These are phyloP conservation scores for Mactromeris polynyma DNA, from an alignment of 2,888 invertebrate species.

Conservation along the genomic window DNA sequence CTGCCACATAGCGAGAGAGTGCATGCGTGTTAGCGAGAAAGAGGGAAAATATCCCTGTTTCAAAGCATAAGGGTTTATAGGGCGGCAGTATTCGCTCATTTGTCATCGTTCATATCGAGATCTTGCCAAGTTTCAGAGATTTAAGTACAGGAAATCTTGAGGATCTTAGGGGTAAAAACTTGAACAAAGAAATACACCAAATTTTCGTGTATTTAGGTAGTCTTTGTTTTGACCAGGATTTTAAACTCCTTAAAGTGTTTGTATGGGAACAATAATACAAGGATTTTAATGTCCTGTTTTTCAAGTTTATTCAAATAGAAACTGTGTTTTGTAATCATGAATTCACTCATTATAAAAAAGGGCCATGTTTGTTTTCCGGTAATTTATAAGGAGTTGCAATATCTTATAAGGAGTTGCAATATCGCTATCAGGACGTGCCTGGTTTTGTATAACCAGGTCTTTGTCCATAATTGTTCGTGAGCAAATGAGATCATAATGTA, in stretches of 20 bases:
- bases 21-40: not conserved
- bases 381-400: not conserved
- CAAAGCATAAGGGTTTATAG: conserved; percentile 4
- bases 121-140: not conserved
- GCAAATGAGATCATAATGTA: too few relatives aligned
- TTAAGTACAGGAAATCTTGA: conserved; percentile 13
- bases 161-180: conserved; percentile 2
- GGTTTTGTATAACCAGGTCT: too few relatives aligned
- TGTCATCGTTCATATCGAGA: not conserved
- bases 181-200: conserved; percentile 9
- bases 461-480: too few relatives aligned
- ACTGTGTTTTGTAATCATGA: not conserved
- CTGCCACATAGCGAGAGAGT: not conserved
- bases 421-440: not conserved
- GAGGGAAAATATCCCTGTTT: conserved; percentile 7
- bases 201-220: not conserved
- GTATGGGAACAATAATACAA: too few relatives aligned
- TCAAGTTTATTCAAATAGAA: not conserved
- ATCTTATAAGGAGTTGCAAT: not conserved
- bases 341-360: not conserved
- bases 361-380: not conserved
- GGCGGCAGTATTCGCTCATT: not conserved
- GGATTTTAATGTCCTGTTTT: not conserved
- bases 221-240: conserved; percentile 3
- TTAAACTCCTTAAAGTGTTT: not conserved